phyloP scores from a whole-genome alignment of 1,140 invertebrate species.

The Lordiphosa mommai region DNA sequence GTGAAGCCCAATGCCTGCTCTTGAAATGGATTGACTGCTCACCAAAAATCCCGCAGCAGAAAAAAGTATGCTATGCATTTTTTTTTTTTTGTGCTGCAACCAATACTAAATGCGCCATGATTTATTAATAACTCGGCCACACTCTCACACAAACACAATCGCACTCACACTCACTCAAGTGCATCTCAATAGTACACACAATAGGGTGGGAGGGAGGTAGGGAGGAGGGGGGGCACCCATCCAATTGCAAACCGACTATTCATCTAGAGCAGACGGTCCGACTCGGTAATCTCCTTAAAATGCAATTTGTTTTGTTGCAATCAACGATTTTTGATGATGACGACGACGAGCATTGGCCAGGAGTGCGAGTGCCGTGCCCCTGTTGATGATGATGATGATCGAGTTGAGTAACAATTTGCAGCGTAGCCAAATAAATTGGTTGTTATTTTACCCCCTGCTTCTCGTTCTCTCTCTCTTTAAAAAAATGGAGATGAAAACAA shows the following conservation, averaged over 20 bases:
- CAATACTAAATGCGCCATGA: conserved; percentile 56
- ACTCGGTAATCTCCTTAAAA: conserved; percentile 70
- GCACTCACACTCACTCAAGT: conserved; percentile 8
- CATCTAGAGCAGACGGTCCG: conserved; percentile 48
- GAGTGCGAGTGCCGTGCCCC: not conserved
- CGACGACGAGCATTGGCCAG: conserved; percentile 19
- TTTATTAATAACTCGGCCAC: conserved; percentile 56
- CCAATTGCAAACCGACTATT: conserved; percentile 32
- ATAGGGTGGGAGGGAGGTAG: not conserved
- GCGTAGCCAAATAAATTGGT: conserved; percentile 74
- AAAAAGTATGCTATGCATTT: conserved; percentile 26
- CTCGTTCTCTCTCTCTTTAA: not conserved
- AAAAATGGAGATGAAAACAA: conserved; percentile 51
- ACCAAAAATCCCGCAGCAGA: conserved; percentile 1
- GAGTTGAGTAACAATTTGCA: conserved; percentile 74
- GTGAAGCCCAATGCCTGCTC: conserved; percentile 9
- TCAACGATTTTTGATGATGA: conserved; percentile 77
- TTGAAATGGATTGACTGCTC: conserved; percentile 21
- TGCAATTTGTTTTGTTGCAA: conserved; percentile 77
- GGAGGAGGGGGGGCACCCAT: conserved; percentile 1
- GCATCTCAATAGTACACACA: not conserved
- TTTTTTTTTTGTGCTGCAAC: conserved; percentile 15
- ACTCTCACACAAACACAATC: conserved; percentile 3
- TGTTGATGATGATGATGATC: conserved; percentile 43
- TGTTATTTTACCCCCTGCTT: conserved; percentile 55